Evolutionary conservation across 2,113 vertebrate species (phyloP).

Genomic region (Ascaphus truei): DNA sequence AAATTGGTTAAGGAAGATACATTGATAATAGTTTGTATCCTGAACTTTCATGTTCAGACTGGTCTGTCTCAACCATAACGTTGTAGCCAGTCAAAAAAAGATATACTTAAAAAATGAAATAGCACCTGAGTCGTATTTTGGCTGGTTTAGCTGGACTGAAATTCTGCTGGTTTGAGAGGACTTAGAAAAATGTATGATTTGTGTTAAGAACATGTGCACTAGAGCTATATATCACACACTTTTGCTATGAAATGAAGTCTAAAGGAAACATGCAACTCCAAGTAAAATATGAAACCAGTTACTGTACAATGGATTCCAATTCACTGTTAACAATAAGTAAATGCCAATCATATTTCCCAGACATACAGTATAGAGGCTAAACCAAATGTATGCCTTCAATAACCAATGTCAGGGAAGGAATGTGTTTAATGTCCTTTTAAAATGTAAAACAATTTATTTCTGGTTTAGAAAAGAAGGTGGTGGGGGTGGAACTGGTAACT

Average conservation of each 20-base stretch:
- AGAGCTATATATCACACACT: not conserved
- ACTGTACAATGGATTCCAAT: not conserved
- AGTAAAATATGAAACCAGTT: conserved; percentile 25
- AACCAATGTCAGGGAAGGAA: conserved; percentile 11
- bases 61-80: not conserved
- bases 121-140: conserved; percentile 5
- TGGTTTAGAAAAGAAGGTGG: not conserved
- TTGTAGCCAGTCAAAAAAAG: not conserved
- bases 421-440: conserved; percentile 25
- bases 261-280: not conserved
- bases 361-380: conserved; percentile 7
- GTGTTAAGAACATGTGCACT: not conserved
- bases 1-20: too few relatives aligned
- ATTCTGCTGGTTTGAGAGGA: not conserved
- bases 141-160: not conserved
- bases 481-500: conserved; percentile 7
- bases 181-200: conserved; percentile 6
- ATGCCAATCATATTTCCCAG: conserved; percentile 6
- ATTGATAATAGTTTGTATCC: too few relatives aligned
- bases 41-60: too few relatives aligned
- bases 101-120: conserved; percentile 10
- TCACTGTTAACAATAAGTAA: not conserved
- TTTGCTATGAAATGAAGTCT: not conserved
- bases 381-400: conserved; percentile 8
- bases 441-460: conserved; percentile 10